Evolutionary conservation across 2,797 vertebrate species (phyloP), one percentile per base, ranked within the genome.

Genomic region (Microcaecilia unicolor): DNA sequence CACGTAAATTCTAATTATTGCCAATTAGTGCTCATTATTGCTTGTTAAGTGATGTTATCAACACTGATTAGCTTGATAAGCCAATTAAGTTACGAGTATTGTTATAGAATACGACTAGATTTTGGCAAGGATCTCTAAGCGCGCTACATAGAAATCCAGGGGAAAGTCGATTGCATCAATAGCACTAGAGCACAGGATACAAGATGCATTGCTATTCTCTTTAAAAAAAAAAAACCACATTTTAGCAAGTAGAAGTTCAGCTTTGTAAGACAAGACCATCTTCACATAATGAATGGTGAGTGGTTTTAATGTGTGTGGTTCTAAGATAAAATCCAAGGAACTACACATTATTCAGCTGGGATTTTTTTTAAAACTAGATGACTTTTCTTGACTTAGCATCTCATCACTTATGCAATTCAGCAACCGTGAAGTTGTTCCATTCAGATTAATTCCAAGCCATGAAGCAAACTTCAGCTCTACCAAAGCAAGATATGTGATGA

Each of bases 361-460:
- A 49, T 44, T 46, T n/a, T n/a, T n/a, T 28, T 59, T 74, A 52
- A 55, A 10, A 17, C 6, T 55, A 28, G 48, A 45, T 38, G 10
- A 1, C 8, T 58, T 58, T 40, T 41, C 65, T 67, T 19, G 25
- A 58, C 22, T 50, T 66, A 42, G 31, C 22, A 61, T 65, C 68
- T 69, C 31, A 60, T 64, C 18, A 45, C 31, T 60, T 58, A 44
- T 44, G 45, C 36, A 74, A 70, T 46, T 51, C 46, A 54, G 26
- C 33, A 50, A 36, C 42, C 58, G 16, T 62, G 67, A 68, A 60
- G 22, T 44, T 25, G 7, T 62, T 61, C 72, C 53, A 67, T 55
- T 55, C 41, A 43, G 60, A 72, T 57, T 67, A 66, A 76, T 68
- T 46, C 55, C 38, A 61, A 74, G 50, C 40, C 48, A 26, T 45